Evolutionary conservation across 2,888 invertebrate species (phyloP).

Genomic region (Meiosimyza decipiens): DNA sequence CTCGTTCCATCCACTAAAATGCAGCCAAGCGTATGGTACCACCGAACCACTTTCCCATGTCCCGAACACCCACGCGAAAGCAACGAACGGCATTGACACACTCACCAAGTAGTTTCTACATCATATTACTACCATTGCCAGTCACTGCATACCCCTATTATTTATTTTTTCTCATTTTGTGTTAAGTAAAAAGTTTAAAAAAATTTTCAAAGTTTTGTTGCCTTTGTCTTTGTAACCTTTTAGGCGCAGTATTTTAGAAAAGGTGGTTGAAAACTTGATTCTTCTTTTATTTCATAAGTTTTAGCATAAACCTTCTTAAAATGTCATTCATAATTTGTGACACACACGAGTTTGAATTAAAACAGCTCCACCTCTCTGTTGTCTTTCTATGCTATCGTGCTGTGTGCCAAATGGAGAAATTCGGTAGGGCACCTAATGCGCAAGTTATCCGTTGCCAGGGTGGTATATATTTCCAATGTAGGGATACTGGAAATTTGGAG

Average conservation of each 20-base stretch:
- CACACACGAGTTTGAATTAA: no score
- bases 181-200: neutral
- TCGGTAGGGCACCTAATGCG: constrained; percentile 23
- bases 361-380: neutral
- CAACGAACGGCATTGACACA: constrained; percentile 37
- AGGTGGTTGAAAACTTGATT: neutral
- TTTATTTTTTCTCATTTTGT: neutral
- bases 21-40: neutral
- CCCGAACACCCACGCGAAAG: neutral
- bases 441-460: constrained; percentile 35
- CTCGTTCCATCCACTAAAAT: neutral
- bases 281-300: no score
- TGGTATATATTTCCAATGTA: no score
- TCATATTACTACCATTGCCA: neutral
- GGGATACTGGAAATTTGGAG: no score
- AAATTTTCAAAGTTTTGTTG: constrained; percentile 13
- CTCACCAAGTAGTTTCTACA: constrained; percentile 22
- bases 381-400: constrained; percentile 2
- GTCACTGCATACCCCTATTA: neutral
- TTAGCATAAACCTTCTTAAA: no score
- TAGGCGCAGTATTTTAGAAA: neutral
- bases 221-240: constrained; percentile 12
- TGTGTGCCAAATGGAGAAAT: constrained; percentile 27
- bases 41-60: no score
- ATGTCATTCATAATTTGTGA: no score